These are phyloP conservation scores for Pseudopleuronectes americanus DNA, from an alignment of 2,797 vertebrate genomes.

Conservation along the genomic window DNA sequence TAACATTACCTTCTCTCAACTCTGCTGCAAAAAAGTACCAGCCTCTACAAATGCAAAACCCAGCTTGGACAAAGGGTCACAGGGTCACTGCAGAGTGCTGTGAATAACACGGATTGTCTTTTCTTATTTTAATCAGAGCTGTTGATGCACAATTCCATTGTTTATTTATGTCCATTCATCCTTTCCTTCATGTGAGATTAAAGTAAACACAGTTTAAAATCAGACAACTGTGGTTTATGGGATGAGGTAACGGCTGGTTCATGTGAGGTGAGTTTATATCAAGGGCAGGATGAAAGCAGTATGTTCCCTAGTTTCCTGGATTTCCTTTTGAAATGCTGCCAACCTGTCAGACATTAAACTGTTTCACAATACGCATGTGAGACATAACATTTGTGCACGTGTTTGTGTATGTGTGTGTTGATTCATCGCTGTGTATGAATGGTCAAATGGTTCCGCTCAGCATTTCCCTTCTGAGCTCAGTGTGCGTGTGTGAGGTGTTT, in stretches of 20 bases:
- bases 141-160: not conserved
- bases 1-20: no score
- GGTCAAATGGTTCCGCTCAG: not conserved
- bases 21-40: no score
- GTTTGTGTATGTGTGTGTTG: constrained; percentile 6
- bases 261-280: constrained; percentile 47
- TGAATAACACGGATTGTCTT: not conserved
- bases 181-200: not conserved
- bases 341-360: constrained; percentile 48
- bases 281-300: constrained; percentile 37
- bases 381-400: constrained; percentile 4
- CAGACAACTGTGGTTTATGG: not conserved
- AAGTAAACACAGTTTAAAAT: not conserved
- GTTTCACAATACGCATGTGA: constrained; percentile 34
- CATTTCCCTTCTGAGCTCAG: constrained; percentile 38
- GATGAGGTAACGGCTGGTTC: constrained; percentile 44
- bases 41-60: no score
- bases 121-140: not conserved
- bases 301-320: constrained; percentile 53
- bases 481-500: constrained; percentile 25
- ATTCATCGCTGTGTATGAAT: not conserved
- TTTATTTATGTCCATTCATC: not conserved
- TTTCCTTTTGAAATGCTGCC: constrained; percentile 73
- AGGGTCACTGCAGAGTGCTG: no score
- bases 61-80: no score